A percentile compares a stretch with the other conserved stretches of the same genome.
phyloP scores from a whole-genome alignment of 2,888 invertebrate genomes.

The Dynastes maya region DNA sequence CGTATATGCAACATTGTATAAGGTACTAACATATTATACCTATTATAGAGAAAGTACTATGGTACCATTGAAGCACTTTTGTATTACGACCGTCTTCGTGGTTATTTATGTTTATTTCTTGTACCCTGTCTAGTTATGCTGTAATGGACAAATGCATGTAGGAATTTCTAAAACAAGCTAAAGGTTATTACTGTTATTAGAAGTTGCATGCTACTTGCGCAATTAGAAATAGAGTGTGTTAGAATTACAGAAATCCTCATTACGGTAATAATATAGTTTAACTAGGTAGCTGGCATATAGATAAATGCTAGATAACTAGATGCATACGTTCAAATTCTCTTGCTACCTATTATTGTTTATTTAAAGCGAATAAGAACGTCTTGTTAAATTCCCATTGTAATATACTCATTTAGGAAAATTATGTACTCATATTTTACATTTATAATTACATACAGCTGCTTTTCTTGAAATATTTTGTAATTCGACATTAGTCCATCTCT shows the following conservation, averaged over 20 bases:
- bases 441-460: too few species aligned
- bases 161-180: neutral
- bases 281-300: too few species aligned
- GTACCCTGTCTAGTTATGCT: neutral
- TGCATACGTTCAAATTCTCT: too few species aligned
- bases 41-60: constrained; percentile 28
- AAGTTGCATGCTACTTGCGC: neutral
- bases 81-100: constrained; percentile 16
- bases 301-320: too few species aligned
- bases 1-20: neutral
- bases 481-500: too few species aligned
- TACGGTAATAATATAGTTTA: constrained; percentile 8
- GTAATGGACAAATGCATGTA: neutral
- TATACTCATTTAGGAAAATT: too few species aligned
- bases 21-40: constrained; percentile 22
- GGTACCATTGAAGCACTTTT: constrained; percentile 16
- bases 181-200: constrained; percentile 32
- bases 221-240: neutral
- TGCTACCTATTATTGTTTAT: too few species aligned
- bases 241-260: constrained; percentile 8
- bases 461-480: too few species aligned
- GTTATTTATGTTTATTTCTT: constrained; percentile 21
- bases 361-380: too few species aligned
- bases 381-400: too few species aligned
- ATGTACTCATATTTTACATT: too few species aligned